These are phyloP conservation scores for Pterobdella sp. DNA, from an alignment of 2,888 invertebrate genomes.

Conservation along the genomic window DNA sequence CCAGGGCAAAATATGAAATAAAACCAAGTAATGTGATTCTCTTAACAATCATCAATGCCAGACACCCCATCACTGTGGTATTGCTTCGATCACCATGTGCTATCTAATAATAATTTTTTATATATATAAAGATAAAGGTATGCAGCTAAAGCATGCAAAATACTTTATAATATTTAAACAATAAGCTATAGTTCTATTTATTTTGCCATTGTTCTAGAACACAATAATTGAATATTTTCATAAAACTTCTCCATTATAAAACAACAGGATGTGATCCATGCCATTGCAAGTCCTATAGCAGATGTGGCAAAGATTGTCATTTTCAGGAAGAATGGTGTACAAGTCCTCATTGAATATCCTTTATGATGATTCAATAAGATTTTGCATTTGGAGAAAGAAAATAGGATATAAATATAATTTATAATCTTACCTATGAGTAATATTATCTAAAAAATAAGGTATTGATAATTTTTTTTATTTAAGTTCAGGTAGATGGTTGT, in stretches of 20 bases:
- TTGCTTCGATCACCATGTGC: conserved; percentile 52
- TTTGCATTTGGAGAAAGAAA: too few species aligned
- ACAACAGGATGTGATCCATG: conserved; percentile 86
- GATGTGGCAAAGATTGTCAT: conserved; percentile 87
- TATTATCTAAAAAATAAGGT: too few species aligned
- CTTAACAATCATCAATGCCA: conserved; percentile 92
- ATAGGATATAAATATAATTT: too few species aligned
- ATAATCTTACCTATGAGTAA: too few species aligned
- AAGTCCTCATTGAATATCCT: conserved; percentile 99
- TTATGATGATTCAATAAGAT: too few species aligned
- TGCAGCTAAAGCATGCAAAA: too few species aligned
- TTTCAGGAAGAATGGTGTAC: conserved; percentile 95
- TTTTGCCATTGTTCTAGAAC: neutral
- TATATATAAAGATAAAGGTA: too few species aligned
- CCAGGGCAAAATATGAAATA: conserved; percentile 23
- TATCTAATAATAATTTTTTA: neutral
- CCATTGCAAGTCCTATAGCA: conserved; percentile 88
- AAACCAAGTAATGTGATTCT: conserved; percentile 78
- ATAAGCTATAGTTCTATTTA: too few species aligned
- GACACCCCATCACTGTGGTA: conserved; percentile 97
- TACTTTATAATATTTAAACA: too few species aligned
- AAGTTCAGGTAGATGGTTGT: too few species aligned
- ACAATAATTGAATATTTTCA: neutral
- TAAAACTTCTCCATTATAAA: neutral
- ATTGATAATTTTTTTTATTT: too few species aligned